Evolutionary conservation across 2,797 vertebrate genomes (phyloP).

Genomic region (Discoglossus pictus): DNA sequence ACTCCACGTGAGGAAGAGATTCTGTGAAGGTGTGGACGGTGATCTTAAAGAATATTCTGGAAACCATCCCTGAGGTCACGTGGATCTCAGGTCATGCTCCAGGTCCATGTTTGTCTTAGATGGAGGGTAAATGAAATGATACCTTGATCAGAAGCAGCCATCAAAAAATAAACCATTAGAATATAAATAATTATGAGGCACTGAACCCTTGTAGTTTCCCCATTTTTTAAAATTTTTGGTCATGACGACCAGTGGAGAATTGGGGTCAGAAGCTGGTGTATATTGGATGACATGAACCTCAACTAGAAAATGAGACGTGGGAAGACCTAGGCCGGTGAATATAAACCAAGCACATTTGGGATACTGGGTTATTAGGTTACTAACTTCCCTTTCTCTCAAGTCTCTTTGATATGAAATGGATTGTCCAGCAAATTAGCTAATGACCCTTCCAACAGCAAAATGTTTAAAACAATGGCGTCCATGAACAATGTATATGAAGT

Average conservation of each 20-base stretch:
- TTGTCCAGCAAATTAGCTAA: background rate
- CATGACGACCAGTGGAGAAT: background rate
- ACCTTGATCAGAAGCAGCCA: background rate
- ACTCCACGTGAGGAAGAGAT: too few relatives aligned
- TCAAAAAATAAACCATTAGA: background rate
- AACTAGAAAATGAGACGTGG: background rate
- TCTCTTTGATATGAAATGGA: slow-evolving; percentile 7
- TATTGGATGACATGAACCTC: background rate
- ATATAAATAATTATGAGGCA: background rate
- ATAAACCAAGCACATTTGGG: background rate
- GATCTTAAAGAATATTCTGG: too few relatives aligned
- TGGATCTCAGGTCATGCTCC: too few relatives aligned
- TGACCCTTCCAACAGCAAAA: background rate
- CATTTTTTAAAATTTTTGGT: background rate
- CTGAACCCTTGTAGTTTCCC: background rate
- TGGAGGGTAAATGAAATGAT: background rate
- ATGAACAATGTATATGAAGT: slow-evolving; percentile 49
- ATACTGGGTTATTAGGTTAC: background rate
- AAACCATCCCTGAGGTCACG: too few relatives aligned
- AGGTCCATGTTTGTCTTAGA: too few relatives aligned
- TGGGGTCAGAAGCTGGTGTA: background rate
- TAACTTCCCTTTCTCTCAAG: background rate
- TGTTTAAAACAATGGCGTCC: background rate
- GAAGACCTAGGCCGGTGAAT: slow-evolving; percentile 20
- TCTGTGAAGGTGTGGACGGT: too few relatives aligned